Base-by-base conservation (phyloP, 1,140 invertebrate species). In the Drosophila tani region DNA sequence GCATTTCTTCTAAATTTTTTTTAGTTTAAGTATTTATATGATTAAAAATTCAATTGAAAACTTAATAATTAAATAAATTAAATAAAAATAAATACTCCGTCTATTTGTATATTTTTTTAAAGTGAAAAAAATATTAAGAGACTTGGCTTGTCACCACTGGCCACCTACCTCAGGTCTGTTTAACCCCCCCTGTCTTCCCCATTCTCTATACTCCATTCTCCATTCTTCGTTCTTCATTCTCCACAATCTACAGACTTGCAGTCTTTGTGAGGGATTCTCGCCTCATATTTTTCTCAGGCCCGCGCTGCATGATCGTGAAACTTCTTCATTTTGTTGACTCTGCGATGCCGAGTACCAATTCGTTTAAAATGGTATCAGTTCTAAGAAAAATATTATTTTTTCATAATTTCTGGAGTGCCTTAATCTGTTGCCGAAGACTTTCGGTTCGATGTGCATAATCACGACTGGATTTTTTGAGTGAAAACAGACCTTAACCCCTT, bases 331-430 rank as follows among this genome's bases (percentile, higher is more conserved):
- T 75, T 84, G 82, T 76, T 82, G 70, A 65, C 70, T 71, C 45
- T 63, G 66, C 43, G 56, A 32, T 8, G 2, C 76, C 59, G 84
- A 91, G 87, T 91, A 91, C 87, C 87, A 91, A 91, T 91, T 91
- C 87, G 83, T 83, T 91, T 91, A 91, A 91, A 91, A 91, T 91
- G 87, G 88, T 91, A 91, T 91, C 88, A 91, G 75, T 91, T 91
- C 87, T 81, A 84, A 91, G 87, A 91, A 91, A 91, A 91, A 91
- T 91, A 91, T 87, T 91, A 84, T 91, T 91, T 91, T 91, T 91
- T 91, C 84, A 91, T 91, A 91, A 91, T 91, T 91, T 91, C 77
- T 91, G 53, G 79, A 91, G 87, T 91, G 87, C 87, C 83, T 91
- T 91, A 91, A 91, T 91, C 87, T 91, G 87, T 87, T 78, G 68